These are phyloP conservation scores for Heliornis fulica DNA, from an alignment of 2,113 vertebrate species.

Conservation along the genomic window DNA sequence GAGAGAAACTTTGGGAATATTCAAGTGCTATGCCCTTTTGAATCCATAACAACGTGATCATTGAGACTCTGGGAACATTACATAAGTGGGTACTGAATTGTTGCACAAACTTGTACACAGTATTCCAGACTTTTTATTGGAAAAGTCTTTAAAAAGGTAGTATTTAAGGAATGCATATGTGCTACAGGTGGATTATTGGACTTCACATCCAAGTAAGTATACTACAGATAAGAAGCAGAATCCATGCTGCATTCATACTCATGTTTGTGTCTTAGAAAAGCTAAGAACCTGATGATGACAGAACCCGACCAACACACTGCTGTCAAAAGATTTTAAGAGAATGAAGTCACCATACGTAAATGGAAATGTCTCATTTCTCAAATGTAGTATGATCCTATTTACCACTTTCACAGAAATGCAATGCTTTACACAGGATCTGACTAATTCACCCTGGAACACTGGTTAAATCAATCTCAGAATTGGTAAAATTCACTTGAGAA, in stretches of 20 bases:
- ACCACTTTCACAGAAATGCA: background rate
- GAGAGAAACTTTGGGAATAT: background rate
- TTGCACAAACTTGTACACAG: background rate
- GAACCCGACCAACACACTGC: background rate
- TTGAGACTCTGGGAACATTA: background rate
- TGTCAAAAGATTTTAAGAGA: background rate
- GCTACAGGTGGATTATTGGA: background rate
- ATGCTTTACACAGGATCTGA: background rate
- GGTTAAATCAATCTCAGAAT: background rate
- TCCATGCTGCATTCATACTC: background rate
- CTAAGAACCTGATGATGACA: background rate
- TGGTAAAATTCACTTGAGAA: background rate
- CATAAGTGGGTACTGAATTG: background rate
- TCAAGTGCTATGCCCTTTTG: background rate
- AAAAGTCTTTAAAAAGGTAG: background rate
- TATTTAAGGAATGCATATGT: background rate
- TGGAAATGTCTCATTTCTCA: background rate
- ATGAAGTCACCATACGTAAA: background rate
- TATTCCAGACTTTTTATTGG: background rate
- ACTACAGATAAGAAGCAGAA: background rate
- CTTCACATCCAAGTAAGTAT: background rate
- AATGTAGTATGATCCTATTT: background rate
- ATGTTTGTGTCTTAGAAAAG: background rate
- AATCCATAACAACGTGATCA: background rate
- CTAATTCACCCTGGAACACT: background rate